phyloP scores from a whole-genome alignment of 2,888 invertebrate species.

The Meiosimyza decipiens region DNA sequence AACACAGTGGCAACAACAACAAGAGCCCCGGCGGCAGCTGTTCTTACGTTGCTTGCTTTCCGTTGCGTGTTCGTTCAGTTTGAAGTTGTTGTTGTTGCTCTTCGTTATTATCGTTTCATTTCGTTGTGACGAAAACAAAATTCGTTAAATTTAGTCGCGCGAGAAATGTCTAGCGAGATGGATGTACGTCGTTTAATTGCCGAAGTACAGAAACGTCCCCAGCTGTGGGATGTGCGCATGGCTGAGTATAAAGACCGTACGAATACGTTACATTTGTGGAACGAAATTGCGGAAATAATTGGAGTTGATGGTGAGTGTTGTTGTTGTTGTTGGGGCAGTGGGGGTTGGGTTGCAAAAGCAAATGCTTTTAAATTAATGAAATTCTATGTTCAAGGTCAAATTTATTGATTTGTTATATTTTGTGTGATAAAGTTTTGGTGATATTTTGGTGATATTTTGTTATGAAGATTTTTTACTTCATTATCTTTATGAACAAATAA shows the following conservation, averaged over 20 bases:
- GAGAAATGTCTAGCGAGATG: constrained; percentile 56
- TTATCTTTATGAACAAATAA: no score
- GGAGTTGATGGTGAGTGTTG: constrained; percentile 53
- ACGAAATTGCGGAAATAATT: constrained; percentile 49
- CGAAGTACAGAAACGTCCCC: constrained; percentile 54
- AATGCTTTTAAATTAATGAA: no score
- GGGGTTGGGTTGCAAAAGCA: no score
- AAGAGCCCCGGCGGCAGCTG: background rate
- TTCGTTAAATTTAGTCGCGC: constrained; percentile 50
- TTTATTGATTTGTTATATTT: no score
- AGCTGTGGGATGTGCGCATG: constrained; percentile 55
- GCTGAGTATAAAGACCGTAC: constrained; percentile 53
- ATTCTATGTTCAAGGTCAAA: no score
- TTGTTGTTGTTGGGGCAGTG: background rate
- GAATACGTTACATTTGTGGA: constrained; percentile 52
- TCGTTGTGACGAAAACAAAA: constrained; percentile 38
- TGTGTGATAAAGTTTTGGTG: no score
- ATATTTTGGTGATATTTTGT: no score
- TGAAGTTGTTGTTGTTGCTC: background rate
- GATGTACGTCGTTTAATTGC: constrained; percentile 56
- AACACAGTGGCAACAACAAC: constrained; percentile 9
- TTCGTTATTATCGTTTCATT: constrained; percentile 23
- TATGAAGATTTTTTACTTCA: no score
- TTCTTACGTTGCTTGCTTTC: background rate
- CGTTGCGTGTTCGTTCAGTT: constrained; percentile 13